Percentiles rank a stretch among this genome's conserved stretches.
phyloP scores from a whole-genome alignment of 2,113 vertebrate genomes.

The Edolisoma coerulescens region DNA sequence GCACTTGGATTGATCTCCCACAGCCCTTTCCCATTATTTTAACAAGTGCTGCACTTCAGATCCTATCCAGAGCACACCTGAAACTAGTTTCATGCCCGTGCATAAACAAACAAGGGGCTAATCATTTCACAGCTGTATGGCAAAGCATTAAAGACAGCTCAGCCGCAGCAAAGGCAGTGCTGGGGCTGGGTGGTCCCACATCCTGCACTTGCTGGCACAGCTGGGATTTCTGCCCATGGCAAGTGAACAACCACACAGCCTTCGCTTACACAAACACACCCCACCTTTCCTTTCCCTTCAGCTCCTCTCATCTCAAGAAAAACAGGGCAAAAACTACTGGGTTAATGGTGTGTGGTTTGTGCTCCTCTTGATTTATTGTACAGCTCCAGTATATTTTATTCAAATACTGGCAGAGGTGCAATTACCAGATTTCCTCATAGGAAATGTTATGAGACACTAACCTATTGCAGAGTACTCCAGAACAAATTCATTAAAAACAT shows the following conservation, averaged over 20 bases:
- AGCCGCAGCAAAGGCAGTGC: accelerated
- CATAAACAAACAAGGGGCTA: not conserved
- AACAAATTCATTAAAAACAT: not conserved
- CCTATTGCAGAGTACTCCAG: not conserved
- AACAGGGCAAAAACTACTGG: not conserved
- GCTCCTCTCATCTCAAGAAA: not conserved
- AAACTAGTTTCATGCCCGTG: not conserved
- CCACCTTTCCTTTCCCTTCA: not conserved
- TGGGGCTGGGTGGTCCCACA: not conserved
- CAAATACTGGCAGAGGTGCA: not conserved
- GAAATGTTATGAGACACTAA: not conserved
- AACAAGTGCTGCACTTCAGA: not conserved
- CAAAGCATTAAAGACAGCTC: not conserved
- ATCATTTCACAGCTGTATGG: not conserved
- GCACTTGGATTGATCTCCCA: not conserved
- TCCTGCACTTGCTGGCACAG: not conserved
- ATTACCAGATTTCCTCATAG: not conserved
- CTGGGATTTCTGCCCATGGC: not conserved
- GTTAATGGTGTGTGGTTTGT: not conserved
- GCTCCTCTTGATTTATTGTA: not conserved
- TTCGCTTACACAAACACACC: not conserved
- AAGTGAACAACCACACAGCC: not conserved
- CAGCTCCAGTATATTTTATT: not conserved
- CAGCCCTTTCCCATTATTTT: not conserved
- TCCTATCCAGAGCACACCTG: not conserved